A percentile compares a stretch with the other conserved stretches of the same genome.
phyloP scores from a whole-genome alignment of 64 coral and sea anemone species.

The Montipora foliosa region DNA sequence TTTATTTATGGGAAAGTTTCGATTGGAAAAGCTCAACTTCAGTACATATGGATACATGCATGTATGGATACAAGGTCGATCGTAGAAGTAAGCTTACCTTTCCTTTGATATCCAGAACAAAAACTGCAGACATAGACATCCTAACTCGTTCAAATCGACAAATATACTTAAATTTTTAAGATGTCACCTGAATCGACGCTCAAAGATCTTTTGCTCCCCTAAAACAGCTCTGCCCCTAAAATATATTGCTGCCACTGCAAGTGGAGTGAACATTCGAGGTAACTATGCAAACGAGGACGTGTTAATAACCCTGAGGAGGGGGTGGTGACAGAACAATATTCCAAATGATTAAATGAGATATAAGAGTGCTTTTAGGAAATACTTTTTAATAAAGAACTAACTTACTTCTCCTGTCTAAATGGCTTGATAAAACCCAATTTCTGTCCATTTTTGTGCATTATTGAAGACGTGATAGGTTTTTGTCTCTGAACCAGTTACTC shows the following conservation, averaged over 20 bases:
- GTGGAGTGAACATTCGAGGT: not conserved
- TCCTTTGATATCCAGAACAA: conserved; percentile 93
- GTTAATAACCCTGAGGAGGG: not conserved
- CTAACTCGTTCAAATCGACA: conserved; percentile 3
- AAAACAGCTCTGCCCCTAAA: not conserved
- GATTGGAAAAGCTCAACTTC: not conserved
- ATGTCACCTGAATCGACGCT: not conserved
- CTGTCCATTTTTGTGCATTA: too few relatives aligned
- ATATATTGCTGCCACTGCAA: not conserved
- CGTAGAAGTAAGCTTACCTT: conserved; percentile 56
- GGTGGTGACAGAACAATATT: not conserved
- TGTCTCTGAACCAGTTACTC: not conserved
- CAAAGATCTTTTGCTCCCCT: not conserved
- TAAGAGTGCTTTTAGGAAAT: not conserved
- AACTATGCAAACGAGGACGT: too few relatives aligned
- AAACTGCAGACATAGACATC: conserved; percentile 97
- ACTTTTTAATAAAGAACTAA: too few relatives aligned
- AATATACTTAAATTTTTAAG: not conserved
- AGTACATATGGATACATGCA: not conserved
- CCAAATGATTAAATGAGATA: too few relatives aligned
- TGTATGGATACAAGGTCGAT: not conserved
- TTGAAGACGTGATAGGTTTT: not conserved
- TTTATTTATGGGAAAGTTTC: not conserved
- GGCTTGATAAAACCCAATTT: too few relatives aligned
- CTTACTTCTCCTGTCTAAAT: too few relatives aligned